These are phyloP conservation scores for Eurois occulta DNA, from an alignment of 2,888 invertebrate species.

Conservation along the genomic window DNA sequence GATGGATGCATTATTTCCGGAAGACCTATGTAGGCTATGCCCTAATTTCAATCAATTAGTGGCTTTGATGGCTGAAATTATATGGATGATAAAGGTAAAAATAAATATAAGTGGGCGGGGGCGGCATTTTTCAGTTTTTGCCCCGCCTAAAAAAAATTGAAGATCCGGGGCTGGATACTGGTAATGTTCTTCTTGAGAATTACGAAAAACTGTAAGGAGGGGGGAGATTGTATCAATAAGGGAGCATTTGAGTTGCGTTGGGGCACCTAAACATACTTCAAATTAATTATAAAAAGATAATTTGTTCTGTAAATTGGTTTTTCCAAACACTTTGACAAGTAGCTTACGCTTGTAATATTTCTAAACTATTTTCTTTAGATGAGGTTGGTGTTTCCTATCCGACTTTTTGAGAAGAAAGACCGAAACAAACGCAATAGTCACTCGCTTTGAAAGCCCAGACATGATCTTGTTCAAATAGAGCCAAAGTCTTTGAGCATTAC, in stretches of 20 bases:
- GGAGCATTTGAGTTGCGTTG: background rate
- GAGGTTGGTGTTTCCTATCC: background rate
- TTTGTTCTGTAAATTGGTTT: background rate
- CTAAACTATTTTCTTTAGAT: background rate
- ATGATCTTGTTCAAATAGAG: background rate
- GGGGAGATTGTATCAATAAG: background rate
- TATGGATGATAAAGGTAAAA: no score
- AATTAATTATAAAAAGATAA: background rate
- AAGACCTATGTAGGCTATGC: no score
- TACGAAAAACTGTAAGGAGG: background rate
- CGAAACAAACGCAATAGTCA: background rate
- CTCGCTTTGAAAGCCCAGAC: background rate
- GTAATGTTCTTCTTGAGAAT: background rate
- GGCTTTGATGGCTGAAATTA: no score
- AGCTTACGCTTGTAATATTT: background rate
- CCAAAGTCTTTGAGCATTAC: background rate
- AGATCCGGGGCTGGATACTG: no score
- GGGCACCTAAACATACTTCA: background rate
- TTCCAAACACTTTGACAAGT: background rate
- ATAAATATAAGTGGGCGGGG: no score
- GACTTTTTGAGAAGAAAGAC: background rate
- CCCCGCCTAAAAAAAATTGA: no score
- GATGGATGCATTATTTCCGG: no score
- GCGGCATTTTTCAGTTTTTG: no score
- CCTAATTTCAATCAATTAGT: no score